Conservation (phyloP, 1,140 invertebrate genomes). For the Trichogramma pretiosum region DNA sequence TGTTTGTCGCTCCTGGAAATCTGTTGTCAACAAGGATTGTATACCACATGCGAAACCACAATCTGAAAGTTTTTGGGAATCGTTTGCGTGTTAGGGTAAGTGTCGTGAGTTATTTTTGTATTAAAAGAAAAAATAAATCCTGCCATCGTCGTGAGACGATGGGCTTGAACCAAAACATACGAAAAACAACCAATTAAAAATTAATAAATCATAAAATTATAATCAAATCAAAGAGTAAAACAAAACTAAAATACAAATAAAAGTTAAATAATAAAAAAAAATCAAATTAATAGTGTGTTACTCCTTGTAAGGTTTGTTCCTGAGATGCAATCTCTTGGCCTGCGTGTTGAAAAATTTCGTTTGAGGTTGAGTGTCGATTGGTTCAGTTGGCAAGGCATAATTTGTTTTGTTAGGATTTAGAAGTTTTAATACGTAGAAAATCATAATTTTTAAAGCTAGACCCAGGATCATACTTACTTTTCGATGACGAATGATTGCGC, state of each 20-base stretch:
- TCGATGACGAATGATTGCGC: constrained; percentile 87
- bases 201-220: constrained; percentile 8
- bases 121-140: constrained; percentile 20
- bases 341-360: constrained; percentile 6
- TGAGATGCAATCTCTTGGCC: constrained; percentile 5
- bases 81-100: constrained; percentile 23
- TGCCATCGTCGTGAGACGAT: too few relatives aligned
- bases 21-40: constrained; percentile 49
- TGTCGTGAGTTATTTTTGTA: constrained; percentile 17
- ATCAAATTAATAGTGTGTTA: constrained; percentile 9
- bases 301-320: background rate
- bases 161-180: too few relatives aligned
- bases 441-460: background rate
- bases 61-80: constrained; percentile 41
- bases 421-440: background rate
- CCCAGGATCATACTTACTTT: constrained; percentile 64
- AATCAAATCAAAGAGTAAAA: constrained; percentile 4
- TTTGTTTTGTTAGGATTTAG: constrained; percentile 17
- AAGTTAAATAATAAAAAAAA: constrained; percentile 14
- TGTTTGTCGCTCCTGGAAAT: constrained; percentile 54
- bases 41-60: constrained; percentile 44
- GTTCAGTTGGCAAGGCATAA: constrained; percentile 11
- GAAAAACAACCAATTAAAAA: constrained; percentile 18
- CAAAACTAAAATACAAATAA: constrained; percentile 11
- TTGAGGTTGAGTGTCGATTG: constrained; percentile 10